Evolutionary conservation across 2,797 vertebrate species (phyloP), one percentile per base, ranked within the genome.

Genomic region (Dendrocincla tyrannina): DNA sequence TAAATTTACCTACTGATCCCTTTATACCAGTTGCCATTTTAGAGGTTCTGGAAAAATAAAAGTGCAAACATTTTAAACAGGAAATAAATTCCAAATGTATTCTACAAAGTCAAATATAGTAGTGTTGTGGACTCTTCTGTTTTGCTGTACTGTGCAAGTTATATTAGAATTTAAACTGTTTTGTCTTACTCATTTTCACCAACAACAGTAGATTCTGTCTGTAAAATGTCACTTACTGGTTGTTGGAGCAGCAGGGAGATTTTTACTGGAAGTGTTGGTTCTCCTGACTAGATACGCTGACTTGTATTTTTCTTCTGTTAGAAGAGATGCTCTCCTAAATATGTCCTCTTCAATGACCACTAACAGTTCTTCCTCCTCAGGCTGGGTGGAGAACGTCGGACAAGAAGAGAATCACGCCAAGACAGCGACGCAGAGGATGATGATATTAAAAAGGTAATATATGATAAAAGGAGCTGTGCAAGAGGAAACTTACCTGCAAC

Each of bases 391-490:
- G 99, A 99, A 97, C 99, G 99, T 97, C 98, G 99, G 98, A 99
- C 99, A 96, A 98, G 99, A 98, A 99, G 99, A 99, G 99, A 99
- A 98, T 97, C 98, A 98, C 99, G 99, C 96, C 98, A 99, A 97
- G 99, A 99, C 98, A 99, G 99, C 88, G 99, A 99, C 97, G 99
- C 99, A 96, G 99, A 99, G 97, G 99, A 99, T 80, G 99, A 99
- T 95, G 99, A 99, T 97, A 99, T 98, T 91, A 98, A 98, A 97
- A 98, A 98, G 96, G 98, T 98, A 98, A 94, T 27, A 5, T 3
- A 1, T 9, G 25, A 25, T n/a, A 69, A 84, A 72, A 62, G 59
- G 76, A 81, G 16, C 55, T 75, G 25, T 37, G 46, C n/a, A 66
- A 52, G 20, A 59, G 24, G 39, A 50, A 78, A 39, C 6, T 3